Evolutionary conservation across 2,113 vertebrate species (phyloP), one percentile per base, ranked within the genome.

Genomic region (Trogon melanurus): DNA sequence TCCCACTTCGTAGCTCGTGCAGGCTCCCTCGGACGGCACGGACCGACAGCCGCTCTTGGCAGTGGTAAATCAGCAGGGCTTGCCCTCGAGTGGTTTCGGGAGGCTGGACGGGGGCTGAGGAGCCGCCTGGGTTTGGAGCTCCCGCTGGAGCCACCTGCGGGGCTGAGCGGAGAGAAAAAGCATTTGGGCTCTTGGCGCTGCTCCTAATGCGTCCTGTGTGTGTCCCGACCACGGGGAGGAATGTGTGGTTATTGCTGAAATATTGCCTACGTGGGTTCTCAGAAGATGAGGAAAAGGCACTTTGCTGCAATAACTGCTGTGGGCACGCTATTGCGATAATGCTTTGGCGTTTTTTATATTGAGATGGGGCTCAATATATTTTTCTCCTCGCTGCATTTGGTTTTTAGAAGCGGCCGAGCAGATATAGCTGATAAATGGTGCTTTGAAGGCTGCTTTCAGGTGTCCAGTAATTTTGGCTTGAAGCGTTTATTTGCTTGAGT

Each of bases 101-200:
- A 34, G 94, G 92, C 90, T 76, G 96, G 95, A 75, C 79, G 96
- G 51, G 51, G 95, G 95, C 97, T 41, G 91, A 96, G 93, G 95
- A 92, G 95, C 93, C 64, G 75, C 83, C 96, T 97, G 85, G 96
- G 96, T 96, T 91, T 61, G 91, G 96, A 96, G 96, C 96, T 97
- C 97, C 97, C 79, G 70, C 88, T 79, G 97, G 96, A 97, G 94
- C 94, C 96, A 96, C 97, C 96, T 96, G 95, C n/a, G n/a, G 93
- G 96, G 34, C 92, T 95, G 97, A 94, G 64, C 62, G 67, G 95
- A 95, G 95, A 87, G 92, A 94, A 97, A 91, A 94, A 95, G 92
- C 87, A 27, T 88, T 91, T 85, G 74, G 26, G 96, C 91, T 93
- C 12, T 80, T 97, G 98, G 97, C 97, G 38, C 71, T 70, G 96